phyloP scores from a whole-genome alignment of 2,113 vertebrate species.

The Engraulis encrasicolus region DNA sequence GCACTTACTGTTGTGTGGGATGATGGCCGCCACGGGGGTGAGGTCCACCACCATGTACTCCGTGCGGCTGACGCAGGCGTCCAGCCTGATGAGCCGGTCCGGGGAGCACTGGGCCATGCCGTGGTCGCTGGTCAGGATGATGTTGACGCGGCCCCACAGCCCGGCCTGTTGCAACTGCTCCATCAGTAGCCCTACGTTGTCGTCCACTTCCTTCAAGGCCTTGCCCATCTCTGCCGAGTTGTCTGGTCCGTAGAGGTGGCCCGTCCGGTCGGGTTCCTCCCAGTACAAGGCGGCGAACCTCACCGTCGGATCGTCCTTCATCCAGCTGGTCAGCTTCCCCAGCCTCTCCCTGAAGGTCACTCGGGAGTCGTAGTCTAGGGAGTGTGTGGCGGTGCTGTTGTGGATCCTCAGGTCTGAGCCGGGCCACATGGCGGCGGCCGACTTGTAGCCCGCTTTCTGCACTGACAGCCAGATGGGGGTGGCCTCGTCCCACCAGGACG shows the following conservation, averaged over 20 bases:
- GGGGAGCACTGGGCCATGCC: slow-evolving; percentile 92
- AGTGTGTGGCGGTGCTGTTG: slow-evolving; percentile 75
- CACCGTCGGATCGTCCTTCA: slow-evolving; percentile 67
- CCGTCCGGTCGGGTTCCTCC: slow-evolving; percentile 89
- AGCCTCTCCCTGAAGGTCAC: slow-evolving; percentile 81
- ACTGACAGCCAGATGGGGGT: slow-evolving; percentile 91
- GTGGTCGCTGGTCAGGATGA: slow-evolving; percentile 94
- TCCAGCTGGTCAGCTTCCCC: slow-evolving; percentile 77
- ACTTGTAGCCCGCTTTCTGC: slow-evolving; percentile 78
- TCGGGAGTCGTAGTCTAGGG: slow-evolving; percentile 70
- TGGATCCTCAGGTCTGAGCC: slow-evolving; percentile 83
- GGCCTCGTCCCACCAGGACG: slow-evolving; percentile 91
- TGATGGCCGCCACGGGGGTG: slow-evolving; percentile 83
- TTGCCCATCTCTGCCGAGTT: slow-evolving; percentile 76
- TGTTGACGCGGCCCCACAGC: slow-evolving; percentile 86
- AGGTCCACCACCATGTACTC: slow-evolving; percentile 83
- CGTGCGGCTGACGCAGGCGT: slow-evolving; percentile 74
- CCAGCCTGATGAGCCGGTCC: slow-evolving; percentile 81
- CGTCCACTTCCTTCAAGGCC: slow-evolving; percentile 83
- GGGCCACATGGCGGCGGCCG: slow-evolving; percentile 93
- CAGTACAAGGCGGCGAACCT: slow-evolving; percentile 88
- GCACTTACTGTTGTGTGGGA: slow-evolving; percentile 81
- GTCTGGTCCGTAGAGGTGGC: slow-evolving; percentile 86
- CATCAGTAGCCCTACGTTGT: slow-evolving; percentile 80
- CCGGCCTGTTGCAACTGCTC: slow-evolving; percentile 74